Percentiles rank a stretch among this genome's conserved stretches.
Evolutionary conservation across 1,140 invertebrate species (phyloP).

Genomic region (Branchinecta lindahli): DNA sequence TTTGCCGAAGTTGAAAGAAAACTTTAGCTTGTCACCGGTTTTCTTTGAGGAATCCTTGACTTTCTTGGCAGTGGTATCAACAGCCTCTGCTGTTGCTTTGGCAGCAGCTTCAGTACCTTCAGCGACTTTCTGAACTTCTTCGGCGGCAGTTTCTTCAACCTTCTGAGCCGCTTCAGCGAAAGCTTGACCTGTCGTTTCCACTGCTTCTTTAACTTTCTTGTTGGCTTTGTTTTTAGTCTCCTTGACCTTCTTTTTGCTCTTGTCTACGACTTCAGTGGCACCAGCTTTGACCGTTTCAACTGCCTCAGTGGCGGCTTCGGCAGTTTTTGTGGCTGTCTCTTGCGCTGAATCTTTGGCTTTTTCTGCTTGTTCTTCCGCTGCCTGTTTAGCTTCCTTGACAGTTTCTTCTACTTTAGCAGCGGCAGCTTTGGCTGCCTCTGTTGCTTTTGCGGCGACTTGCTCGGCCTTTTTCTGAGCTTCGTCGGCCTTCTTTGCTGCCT

Average conservation of each 20-base stretch:
- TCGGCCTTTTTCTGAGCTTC: neutral
- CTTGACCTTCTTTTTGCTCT: neutral
- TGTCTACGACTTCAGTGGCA: neutral
- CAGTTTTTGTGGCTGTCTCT: neutral
- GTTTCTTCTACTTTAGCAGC: neutral
- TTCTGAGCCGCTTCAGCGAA: neutral
- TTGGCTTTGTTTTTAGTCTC: conserved; percentile 3
- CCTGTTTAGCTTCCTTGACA: neutral
- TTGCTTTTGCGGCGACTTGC: neutral
- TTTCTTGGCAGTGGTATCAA: neutral
- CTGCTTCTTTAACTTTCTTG: neutral
- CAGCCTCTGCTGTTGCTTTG: neutral
- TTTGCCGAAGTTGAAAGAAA: conserved; percentile 4
- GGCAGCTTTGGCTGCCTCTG: neutral
- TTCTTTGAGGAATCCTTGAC: neutral
- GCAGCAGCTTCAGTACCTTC: neutral
- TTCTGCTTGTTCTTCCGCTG: neutral
- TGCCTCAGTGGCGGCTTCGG: neutral
- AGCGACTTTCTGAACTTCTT: neutral
- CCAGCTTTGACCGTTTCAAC: neutral
- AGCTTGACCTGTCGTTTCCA: neutral
- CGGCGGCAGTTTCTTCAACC: neutral
- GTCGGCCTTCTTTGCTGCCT: neutral
- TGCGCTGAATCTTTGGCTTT: neutral
- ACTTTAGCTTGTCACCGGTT: neutral